Evolutionary conservation across 2,888 invertebrate genomes (phyloP).

Genomic region (Hydrotaea diabolus): DNA sequence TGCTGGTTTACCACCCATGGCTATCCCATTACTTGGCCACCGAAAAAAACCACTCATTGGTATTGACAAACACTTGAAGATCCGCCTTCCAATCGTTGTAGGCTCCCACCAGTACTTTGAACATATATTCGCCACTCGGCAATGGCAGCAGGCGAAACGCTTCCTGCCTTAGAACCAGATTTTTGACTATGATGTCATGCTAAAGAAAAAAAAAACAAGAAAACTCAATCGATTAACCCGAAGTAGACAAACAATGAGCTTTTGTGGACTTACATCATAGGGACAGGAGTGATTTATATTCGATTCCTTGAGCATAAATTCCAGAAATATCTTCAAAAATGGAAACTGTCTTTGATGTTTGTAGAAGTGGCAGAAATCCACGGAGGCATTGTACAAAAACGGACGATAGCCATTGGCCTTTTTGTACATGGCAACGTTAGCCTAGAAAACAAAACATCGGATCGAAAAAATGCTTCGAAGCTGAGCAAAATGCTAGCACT

Average conservation of each 20-base stretch:
- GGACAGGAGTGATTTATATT: conserved; percentile 44
- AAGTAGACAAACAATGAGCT: too few relatives aligned
- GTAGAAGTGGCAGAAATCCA: conserved; percentile 67
- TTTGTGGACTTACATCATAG: conserved; percentile 60
- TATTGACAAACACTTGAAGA: too few relatives aligned
- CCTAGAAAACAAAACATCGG: too few relatives aligned
- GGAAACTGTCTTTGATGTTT: conserved; percentile 6
- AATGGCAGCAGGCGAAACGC: conserved; percentile 59
- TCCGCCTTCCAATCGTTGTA: background rate
- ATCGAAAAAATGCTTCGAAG: too few relatives aligned
- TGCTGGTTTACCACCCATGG: too few relatives aligned
- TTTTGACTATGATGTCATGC: conserved; percentile 4
- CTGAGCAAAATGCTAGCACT: too few relatives aligned
- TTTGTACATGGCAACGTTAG: conserved; percentile 44
- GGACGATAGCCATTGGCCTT: conserved; percentile 69
- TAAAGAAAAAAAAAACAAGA: background rate
- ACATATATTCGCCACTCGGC: background rate
- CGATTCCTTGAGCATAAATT: background rate
- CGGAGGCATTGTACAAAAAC: conserved; percentile 66
- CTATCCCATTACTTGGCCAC: too few relatives aligned
- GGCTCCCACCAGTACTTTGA: background rate
- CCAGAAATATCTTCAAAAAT: background rate
- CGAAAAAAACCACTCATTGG: too few relatives aligned
- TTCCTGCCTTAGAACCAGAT: background rate
- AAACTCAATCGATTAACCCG: too few relatives aligned